Evolutionary conservation across 2,797 vertebrate genomes (phyloP).

Genomic region (Craterocephalus amniculus): DNA sequence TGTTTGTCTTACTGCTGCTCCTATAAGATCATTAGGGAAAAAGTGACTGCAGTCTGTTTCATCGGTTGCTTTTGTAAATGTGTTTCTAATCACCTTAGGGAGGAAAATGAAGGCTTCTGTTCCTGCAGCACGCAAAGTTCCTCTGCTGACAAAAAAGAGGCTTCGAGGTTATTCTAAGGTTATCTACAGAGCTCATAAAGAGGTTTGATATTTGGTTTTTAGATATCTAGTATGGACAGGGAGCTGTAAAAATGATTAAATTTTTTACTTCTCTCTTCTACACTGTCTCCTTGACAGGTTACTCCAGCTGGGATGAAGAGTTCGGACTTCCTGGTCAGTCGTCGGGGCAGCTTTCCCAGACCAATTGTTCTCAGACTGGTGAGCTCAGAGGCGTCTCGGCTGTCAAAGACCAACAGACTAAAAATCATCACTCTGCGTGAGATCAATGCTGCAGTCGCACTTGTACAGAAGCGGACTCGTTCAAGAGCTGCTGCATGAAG

Average conservation of each 20-base stretch:
- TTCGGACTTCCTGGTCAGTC: slow-evolving; percentile 37
- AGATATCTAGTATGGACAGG: background rate
- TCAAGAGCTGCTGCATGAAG: slow-evolving; percentile 62
- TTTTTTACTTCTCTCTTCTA: background rate
- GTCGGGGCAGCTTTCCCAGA: slow-evolving; percentile 33
- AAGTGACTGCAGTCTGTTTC: background rate
- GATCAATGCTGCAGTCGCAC: slow-evolving; percentile 60
- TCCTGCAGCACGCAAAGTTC: background rate
- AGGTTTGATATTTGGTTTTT: slow-evolving; percentile 59
- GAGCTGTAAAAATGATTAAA: background rate
- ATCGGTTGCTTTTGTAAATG: background rate
- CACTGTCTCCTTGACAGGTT: slow-evolving; percentile 30
- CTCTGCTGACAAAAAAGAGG: slow-evolving; percentile 35
- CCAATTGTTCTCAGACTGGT: slow-evolving; percentile 68
- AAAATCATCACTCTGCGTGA: slow-evolving; percentile 69
- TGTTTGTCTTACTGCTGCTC: background rate
- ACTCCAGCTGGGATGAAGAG: background rate
- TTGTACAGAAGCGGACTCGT: slow-evolving; percentile 28
- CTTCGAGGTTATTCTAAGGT: slow-evolving; percentile 29
- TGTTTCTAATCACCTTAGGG: background rate
- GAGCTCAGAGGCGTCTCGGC: slow-evolving; percentile 71
- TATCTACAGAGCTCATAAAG: slow-evolving; percentile 68
- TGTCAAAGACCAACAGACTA: slow-evolving; percentile 65
- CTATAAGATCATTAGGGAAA: background rate
- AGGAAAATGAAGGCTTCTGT: slow-evolving; percentile 67